A percentile compares a stretch with the other conserved stretches of the same genome.
Evolutionary conservation across 2,888 invertebrate species (phyloP).

Genomic region (Dromius quadrimaculatus): DNA sequence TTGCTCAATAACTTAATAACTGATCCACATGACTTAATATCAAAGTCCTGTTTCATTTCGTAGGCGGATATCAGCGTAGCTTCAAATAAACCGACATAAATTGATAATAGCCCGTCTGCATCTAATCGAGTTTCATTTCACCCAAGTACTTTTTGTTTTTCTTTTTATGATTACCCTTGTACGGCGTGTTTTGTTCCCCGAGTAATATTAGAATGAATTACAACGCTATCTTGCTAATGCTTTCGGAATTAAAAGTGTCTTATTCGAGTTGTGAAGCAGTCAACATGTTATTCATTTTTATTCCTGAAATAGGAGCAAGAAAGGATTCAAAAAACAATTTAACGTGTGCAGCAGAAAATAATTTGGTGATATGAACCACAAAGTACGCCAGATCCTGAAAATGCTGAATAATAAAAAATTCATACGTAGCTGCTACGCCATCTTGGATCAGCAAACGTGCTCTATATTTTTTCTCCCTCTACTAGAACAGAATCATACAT

Average conservation of each 20-base stretch:
- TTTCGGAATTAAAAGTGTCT: neutral
- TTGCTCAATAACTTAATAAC: neutral
- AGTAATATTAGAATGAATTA: neutral
- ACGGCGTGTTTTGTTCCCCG: neutral
- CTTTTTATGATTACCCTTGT: neutral
- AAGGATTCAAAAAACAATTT: neutral
- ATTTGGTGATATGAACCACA: neutral
- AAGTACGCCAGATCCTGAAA: too few relatives aligned
- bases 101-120: constrained; percentile 1
- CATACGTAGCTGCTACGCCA: constrained; percentile 2
- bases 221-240: neutral
- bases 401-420: constrained; percentile 6
- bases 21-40: neutral
- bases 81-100: constrained; percentile 3
- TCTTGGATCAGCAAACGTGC: constrained; percentile 6
- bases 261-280: neutral
- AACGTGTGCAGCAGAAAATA: neutral
- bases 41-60: neutral
- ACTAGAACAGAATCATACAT: neutral
- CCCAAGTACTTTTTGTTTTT: too few relatives aligned
- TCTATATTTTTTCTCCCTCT: neutral
- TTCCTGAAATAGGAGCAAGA: too few relatives aligned
- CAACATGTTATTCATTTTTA: neutral
- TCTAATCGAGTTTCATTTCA: constrained; percentile 3
- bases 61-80: neutral